Evolutionary conservation across 2,888 invertebrate genomes (phyloP).

Genomic region (Scaptodrosophila latifasciaeformis): DNA sequence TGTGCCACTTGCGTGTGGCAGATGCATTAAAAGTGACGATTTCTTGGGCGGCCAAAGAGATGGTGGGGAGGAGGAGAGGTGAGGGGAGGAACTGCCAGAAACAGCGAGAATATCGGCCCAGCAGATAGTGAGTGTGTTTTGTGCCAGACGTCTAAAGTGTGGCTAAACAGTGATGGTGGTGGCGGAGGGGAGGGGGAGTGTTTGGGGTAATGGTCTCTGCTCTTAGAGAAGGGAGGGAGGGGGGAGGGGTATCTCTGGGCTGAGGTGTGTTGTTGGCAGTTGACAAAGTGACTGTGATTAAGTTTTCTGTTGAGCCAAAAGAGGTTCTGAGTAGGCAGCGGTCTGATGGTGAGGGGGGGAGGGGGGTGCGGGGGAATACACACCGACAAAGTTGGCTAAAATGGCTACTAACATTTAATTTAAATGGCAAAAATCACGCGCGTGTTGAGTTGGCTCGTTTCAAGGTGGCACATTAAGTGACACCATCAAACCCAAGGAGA

Average conservation of each 20-base stretch:
- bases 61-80: too few relatives aligned
- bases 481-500: constrained; percentile 41
- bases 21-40: constrained; percentile 46
- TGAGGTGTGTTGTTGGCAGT: too few relatives aligned
- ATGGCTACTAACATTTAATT: constrained; percentile 46
- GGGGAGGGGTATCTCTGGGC: too few relatives aligned
- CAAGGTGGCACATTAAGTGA: constrained; percentile 67
- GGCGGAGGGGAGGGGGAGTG: too few relatives aligned
- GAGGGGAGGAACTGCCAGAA: too few relatives aligned
- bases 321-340: neutral
- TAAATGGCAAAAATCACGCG: constrained; percentile 64
- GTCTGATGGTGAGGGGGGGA: neutral
- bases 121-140: too few relatives aligned
- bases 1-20: constrained; percentile 63
- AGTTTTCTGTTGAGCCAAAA: constrained; percentile 31
- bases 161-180: too few relatives aligned
- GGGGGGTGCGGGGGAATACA: neutral
- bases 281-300: constrained; percentile 65
- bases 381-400: constrained; percentile 1
- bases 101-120: too few relatives aligned
- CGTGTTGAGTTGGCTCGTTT: constrained; percentile 47
- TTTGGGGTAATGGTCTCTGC: too few relatives aligned
- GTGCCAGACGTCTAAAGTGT: too few relatives aligned
- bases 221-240: too few relatives aligned
- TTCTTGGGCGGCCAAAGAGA: constrained; percentile 54